Conservation (phyloP, 2,113 vertebrate species). For the Perca flavescens region DNA sequence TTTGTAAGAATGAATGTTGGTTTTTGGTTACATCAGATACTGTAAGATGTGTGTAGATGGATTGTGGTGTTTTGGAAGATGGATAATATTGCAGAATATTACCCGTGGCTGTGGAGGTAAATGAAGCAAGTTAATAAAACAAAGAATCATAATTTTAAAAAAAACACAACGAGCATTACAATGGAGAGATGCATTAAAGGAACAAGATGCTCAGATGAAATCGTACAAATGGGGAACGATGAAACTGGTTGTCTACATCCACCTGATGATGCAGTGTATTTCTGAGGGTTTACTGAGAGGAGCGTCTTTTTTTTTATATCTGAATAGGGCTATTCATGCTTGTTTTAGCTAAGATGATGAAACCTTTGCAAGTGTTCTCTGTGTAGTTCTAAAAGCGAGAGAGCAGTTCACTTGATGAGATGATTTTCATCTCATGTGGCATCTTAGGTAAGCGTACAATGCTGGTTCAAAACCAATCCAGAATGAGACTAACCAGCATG, state of each 20-base stretch:
- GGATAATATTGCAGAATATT: slow-evolving; percentile 45
- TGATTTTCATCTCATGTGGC: slow-evolving; percentile 49
- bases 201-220: slow-evolving; percentile 74
- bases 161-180: slow-evolving; percentile 49
- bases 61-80: slow-evolving; percentile 36
- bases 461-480: slow-evolving; percentile 54
- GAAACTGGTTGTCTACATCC: slow-evolving; percentile 83
- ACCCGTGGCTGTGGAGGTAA: slow-evolving; percentile 57
- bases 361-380: slow-evolving; percentile 78
- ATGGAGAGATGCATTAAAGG: slow-evolving; percentile 67
- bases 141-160: neutral
- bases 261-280: slow-evolving; percentile 77
- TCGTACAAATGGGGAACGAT: slow-evolving; percentile 65
- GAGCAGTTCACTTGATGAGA: slow-evolving; percentile 36
- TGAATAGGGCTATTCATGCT: slow-evolving; percentile 26
- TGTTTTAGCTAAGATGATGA: slow-evolving; percentile 76
- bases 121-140: slow-evolving; percentile 30
- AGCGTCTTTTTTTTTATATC: slow-evolving; percentile 14
- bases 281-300: slow-evolving; percentile 53
- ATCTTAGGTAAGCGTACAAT: slow-evolving; percentile 21
- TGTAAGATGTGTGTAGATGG: slow-evolving; percentile 20
- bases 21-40: slow-evolving; percentile 25
- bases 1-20: slow-evolving; percentile 30
- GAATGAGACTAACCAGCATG: slow-evolving; percentile 37
- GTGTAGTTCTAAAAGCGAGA: slow-evolving; percentile 46